A percentile compares a stretch with the other conserved stretches of the same genome.
Evolutionary conservation across 2,888 invertebrate species (phyloP).

Genomic region (Vanessa cardui): DNA sequence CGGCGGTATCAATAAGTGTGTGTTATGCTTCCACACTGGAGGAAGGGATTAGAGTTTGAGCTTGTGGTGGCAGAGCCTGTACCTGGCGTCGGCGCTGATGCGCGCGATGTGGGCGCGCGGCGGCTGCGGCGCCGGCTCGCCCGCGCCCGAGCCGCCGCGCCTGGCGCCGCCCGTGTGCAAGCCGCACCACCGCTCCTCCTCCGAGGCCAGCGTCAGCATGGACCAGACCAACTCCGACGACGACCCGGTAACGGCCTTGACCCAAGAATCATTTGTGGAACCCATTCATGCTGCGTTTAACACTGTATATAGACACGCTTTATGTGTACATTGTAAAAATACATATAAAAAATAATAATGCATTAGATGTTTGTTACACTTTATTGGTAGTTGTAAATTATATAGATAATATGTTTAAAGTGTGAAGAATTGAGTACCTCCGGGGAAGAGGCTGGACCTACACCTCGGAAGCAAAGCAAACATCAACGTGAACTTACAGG

Average conservation of each 20-base stretch:
- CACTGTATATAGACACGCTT: too few species aligned
- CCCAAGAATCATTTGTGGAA: too few species aligned
- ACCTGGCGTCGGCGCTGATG: slow-evolving; percentile 93
- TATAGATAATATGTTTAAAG: slow-evolving; percentile 52
- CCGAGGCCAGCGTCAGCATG: slow-evolving; percentile 91
- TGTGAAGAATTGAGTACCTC: slow-evolving; percentile 84
- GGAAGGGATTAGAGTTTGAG: too few species aligned
- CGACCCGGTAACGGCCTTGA: slow-evolving; percentile 74
- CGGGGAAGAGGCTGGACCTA: slow-evolving; percentile 82
- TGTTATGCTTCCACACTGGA: too few species aligned
- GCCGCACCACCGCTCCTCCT: slow-evolving; percentile 84
- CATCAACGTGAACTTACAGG: slow-evolving; percentile 77
- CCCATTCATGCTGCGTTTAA: too few species aligned
- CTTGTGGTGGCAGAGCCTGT: slow-evolving; percentile 86
- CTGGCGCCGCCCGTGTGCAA: slow-evolving; percentile 77
- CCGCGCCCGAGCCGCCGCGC: slow-evolving; percentile 70
- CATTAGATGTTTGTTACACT: background rate
- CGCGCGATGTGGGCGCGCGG: slow-evolving; percentile 96
- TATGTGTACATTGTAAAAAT: background rate
- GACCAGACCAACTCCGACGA: slow-evolving; percentile 92
- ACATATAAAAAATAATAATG: background rate
- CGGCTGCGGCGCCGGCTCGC: slow-evolving; percentile 61
- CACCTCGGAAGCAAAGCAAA: slow-evolving; percentile 84
- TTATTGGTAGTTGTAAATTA: background rate
- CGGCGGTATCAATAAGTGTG: too few species aligned